Percentiles rank a stretch among this genome's conserved stretches.
These are phyloP conservation scores for Antennarius maculatus DNA, from an alignment of 2,797 vertebrate species.

Conservation along the genomic window DNA sequence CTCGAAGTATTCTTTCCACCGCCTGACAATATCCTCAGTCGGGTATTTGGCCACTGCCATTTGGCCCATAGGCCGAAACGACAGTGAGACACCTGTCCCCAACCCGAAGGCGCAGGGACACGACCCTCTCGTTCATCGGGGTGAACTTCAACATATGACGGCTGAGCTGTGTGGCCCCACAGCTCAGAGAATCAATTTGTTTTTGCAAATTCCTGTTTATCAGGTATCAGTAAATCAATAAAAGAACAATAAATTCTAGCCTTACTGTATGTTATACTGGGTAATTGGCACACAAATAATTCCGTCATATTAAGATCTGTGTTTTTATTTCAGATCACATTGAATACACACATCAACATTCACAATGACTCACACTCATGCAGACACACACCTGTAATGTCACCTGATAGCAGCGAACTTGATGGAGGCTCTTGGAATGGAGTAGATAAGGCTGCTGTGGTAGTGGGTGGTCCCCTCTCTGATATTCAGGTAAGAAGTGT, in stretches of 20 bases:
- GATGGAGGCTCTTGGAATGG: conserved; percentile 42
- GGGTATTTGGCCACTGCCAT: too few relatives aligned
- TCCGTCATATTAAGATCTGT: conserved; percentile 44
- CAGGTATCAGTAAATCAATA: background rate
- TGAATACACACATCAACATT: conserved; percentile 35
- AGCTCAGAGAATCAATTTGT: too few relatives aligned
- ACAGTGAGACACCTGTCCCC: too few relatives aligned
- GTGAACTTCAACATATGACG: too few relatives aligned
- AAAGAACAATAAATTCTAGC: background rate
- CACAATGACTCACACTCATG: conserved; percentile 18
- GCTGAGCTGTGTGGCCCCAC: too few relatives aligned
- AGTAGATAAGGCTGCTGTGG: conserved; percentile 48
- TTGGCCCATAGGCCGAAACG: too few relatives aligned
- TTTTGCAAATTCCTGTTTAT: too few relatives aligned
- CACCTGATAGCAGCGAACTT: conserved; percentile 58
- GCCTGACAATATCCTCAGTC: too few relatives aligned
- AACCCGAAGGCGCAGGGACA: too few relatives aligned
- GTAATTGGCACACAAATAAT: conserved; percentile 29
- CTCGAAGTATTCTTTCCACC: too few relatives aligned
- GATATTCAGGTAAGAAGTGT: conserved; percentile 49
- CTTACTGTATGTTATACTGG: conserved; percentile 11
- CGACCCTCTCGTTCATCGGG: too few relatives aligned
- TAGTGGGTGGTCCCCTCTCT: conserved; percentile 50
- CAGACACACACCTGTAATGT: conserved; percentile 54
- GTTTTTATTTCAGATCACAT: conserved; percentile 13